These are phyloP conservation scores for Mesaphorura yosii DNA, from an alignment of 1,140 invertebrate species.

Conservation along the genomic window DNA sequence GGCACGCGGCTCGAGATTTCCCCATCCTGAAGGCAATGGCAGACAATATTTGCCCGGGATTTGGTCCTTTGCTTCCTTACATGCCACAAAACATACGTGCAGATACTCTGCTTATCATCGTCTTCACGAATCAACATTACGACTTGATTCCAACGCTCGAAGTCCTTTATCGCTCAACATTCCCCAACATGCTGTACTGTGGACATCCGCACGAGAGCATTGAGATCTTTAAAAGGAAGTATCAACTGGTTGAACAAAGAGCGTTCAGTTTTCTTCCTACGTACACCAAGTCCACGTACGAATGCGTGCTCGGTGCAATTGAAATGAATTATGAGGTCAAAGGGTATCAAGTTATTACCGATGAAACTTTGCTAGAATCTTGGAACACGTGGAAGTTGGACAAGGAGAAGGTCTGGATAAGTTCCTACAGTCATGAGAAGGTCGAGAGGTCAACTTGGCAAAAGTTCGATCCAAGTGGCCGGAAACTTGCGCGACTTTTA, in stretches of 20 bases:
- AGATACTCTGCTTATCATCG: constrained; percentile 34
- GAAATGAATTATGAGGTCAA: constrained; percentile 37
- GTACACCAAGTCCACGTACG: constrained; percentile 33
- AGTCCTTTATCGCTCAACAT: constrained; percentile 33
- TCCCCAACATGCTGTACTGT: constrained; percentile 36
- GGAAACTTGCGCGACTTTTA: constrained; percentile 32
- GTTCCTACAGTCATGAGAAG: constrained; percentile 29
- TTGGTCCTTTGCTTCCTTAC: constrained; percentile 31
- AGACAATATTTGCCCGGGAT: constrained; percentile 33
- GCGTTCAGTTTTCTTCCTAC: constrained; percentile 34
- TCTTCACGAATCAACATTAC: constrained; percentile 34
- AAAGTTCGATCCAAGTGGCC: constrained; percentile 32
- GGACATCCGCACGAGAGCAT: constrained; percentile 34
- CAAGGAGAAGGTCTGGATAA: constrained; percentile 32
- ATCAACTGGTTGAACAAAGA: constrained; percentile 31
- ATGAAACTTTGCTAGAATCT: constrained; percentile 33
- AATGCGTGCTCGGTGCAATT: constrained; percentile 35
- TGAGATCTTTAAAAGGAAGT: constrained; percentile 32
- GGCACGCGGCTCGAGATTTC: constrained; percentile 10
- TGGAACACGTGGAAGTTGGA: constrained; percentile 32
- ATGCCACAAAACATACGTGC: constrained; percentile 18
- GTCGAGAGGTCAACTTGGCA: constrained; percentile 29
- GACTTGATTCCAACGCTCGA: constrained; percentile 35
- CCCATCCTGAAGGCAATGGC: constrained; percentile 32
- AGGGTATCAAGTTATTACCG: constrained; percentile 34